phyloP scores from a whole-genome alignment of 2,797 vertebrate genomes.

The Cichlasoma orientale region DNA sequence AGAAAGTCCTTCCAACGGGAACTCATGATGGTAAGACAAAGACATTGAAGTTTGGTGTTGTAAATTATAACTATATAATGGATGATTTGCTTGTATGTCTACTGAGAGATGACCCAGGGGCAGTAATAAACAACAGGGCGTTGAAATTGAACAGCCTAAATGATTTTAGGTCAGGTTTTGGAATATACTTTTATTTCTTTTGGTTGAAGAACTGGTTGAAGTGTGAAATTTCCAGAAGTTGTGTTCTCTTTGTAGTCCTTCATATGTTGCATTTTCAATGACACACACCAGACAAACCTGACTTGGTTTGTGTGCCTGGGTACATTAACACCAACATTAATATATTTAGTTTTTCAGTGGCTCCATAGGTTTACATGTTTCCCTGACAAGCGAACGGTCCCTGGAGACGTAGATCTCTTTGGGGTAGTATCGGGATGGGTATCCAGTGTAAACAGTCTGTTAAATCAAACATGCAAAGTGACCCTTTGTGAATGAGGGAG shows the following conservation, averaged over 20 bases:
- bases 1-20: slow-evolving; percentile 98
- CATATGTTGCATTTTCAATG: neutral
- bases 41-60: neutral
- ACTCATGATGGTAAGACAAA: slow-evolving; percentile 89
- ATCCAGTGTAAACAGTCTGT: no score
- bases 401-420: no score
- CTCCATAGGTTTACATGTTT: neutral
- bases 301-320: neutral
- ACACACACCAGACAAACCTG: neutral
- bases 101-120: neutral
- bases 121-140: neutral
- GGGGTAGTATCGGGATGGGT: no score
- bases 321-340: neutral
- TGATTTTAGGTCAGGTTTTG: neutral
- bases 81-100: neutral
- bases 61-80: neutral
- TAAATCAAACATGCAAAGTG: no score
- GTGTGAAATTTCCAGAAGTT: neutral
- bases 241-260: neutral
- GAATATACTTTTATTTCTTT: neutral
- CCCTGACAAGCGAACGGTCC: no score
- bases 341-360: neutral
- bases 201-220: neutral
- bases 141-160: neutral
- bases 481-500: no score